Evolutionary conservation across 2,888 invertebrate species (phyloP).

Genomic region (Eubasilissa splendida): DNA sequence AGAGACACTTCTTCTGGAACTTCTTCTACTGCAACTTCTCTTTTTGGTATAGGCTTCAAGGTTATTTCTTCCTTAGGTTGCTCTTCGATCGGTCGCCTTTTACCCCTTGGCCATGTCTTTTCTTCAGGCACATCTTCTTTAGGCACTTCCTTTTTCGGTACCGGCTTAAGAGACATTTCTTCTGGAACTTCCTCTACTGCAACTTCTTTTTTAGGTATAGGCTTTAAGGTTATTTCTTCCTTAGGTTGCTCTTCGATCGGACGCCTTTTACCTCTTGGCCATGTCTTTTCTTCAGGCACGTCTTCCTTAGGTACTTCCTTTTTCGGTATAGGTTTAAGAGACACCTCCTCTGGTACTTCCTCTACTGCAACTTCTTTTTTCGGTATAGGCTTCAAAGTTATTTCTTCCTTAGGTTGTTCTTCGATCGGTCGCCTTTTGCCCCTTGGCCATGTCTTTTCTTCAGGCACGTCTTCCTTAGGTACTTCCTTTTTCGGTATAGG

Average conservation of each 20-base stretch:
- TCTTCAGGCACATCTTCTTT: conserved; percentile 62
- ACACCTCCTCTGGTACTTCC: conserved; percentile 63
- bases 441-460: conserved; percentile 64
- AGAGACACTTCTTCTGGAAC: conserved; percentile 67
- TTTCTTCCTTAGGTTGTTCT: conserved; percentile 60
- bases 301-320: conserved; percentile 62
- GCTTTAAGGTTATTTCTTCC: conserved; percentile 67
- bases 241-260: conserved; percentile 63
- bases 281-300: conserved; percentile 62
- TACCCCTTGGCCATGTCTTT: conserved; percentile 57
- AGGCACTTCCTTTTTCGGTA: conserved; percentile 47
- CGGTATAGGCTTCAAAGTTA: conserved; percentile 60
- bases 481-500: conserved; percentile 65
- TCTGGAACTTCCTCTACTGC: conserved; percentile 60
- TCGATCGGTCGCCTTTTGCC: conserved; percentile 63
- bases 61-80: conserved; percentile 57
- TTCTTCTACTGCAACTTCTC: conserved; percentile 61
- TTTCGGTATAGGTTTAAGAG: conserved; percentile 60
- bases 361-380: conserved; percentile 61
- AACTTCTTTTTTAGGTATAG: conserved; percentile 62
- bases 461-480: conserved; percentile 63
- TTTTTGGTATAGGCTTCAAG: conserved; percentile 56
- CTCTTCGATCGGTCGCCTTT: conserved; percentile 57
- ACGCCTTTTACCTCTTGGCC: conserved; percentile 62
- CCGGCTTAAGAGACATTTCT: conserved; percentile 59